A percentile compares a stretch with the other conserved stretches of the same genome.
phyloP scores from a whole-genome alignment of 2,113 vertebrate genomes.

The Formicarius rufipectus region DNA sequence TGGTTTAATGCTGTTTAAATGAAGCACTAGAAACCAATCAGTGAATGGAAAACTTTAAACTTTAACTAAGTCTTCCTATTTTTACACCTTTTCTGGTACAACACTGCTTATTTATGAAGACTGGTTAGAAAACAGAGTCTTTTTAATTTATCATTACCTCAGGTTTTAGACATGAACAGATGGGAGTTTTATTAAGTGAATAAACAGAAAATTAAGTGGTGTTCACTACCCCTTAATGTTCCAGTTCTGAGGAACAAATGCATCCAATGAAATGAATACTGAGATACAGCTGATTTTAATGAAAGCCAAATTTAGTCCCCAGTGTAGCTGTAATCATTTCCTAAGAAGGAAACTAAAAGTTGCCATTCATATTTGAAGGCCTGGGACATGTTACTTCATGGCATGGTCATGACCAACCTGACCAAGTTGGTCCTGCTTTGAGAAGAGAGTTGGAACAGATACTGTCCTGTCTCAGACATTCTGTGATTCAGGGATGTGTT shows the following conservation, averaged over 20 bases:
- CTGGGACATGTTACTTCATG: background rate
- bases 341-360: background rate
- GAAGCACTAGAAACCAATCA: background rate
- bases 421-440: background rate
- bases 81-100: background rate
- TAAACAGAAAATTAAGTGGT: background rate
- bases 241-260: background rate
- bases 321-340: background rate
- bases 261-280: background rate
- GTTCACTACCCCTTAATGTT: background rate
- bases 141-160: background rate
- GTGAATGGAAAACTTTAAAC: background rate
- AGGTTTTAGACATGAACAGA: background rate
- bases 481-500: background rate
- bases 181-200: background rate
- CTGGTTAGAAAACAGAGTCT: background rate
- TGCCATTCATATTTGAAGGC: background rate
- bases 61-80: background rate
- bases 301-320: background rate
- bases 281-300: background rate
- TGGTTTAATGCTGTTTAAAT: slow-evolving; percentile 1
- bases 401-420: background rate
- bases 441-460: background rate
- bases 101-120: background rate
- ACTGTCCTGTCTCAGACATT: background rate